Evolutionary conservation across 2,888 invertebrate species (phyloP).

Genomic region (Zhengitettix transpicula): DNA sequence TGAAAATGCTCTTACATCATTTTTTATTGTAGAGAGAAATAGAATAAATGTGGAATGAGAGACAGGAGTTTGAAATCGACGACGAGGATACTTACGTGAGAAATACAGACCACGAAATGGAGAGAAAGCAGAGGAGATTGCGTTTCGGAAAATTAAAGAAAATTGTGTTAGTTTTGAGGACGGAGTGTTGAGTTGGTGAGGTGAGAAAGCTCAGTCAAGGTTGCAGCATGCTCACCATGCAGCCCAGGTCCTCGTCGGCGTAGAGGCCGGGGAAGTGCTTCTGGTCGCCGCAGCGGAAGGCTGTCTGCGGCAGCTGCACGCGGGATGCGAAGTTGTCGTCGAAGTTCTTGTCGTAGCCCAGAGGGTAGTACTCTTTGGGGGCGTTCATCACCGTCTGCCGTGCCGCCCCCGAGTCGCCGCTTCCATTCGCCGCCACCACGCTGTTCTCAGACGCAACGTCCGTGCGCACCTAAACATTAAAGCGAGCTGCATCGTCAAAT

Average conservation of each 20-base stretch:
- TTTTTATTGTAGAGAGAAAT: too few relatives aligned
- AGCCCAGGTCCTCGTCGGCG: constrained; percentile 73
- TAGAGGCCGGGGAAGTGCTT: constrained; percentile 82
- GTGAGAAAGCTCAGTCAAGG: background rate
- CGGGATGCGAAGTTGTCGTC: constrained; percentile 75
- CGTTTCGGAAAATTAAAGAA: too few relatives aligned
- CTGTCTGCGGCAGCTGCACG: constrained; percentile 68
- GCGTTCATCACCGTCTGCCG: constrained; percentile 67
- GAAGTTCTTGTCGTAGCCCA: constrained; percentile 75
- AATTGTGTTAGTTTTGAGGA: background rate
- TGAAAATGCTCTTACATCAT: too few relatives aligned
- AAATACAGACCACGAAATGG: too few relatives aligned
- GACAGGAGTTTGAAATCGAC: too few relatives aligned
- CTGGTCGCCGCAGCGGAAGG: constrained; percentile 72
- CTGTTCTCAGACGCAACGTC: too few relatives aligned
- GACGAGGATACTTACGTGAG: too few relatives aligned
- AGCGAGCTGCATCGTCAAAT: too few relatives aligned
- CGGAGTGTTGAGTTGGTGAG: background rate
- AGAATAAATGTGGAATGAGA: too few relatives aligned
- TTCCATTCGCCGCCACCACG: too few relatives aligned
- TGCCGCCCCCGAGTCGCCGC: constrained; percentile 17
- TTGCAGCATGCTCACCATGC: constrained; percentile 50
- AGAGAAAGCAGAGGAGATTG: too few relatives aligned
- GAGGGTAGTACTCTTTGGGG: constrained; percentile 74
- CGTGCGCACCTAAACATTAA: too few relatives aligned